Base-by-base conservation (phyloP, 2,888 invertebrate species). In the Brenthis daphne region DNA sequence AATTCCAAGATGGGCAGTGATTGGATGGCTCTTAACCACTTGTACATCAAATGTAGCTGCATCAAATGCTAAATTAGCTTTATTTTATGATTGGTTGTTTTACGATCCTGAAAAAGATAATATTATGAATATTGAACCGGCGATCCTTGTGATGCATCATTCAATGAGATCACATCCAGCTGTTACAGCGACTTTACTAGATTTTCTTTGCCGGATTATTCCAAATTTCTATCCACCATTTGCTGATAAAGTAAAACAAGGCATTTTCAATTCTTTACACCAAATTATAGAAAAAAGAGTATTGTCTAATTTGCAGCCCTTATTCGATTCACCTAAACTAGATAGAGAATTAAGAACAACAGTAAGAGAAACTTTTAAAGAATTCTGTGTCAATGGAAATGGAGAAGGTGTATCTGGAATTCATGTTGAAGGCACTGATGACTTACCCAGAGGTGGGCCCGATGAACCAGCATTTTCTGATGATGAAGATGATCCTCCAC, bases 51-150 rank as follows among this genome's bases (percentile, higher is more conserved):
- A 95, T 82, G 97, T 97, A 50, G 97, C 97, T 57, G 96, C 97
- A 68, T 96, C 97, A 64, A 98, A 98, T 93, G 97, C 98, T 57
- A 98, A 98, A 89, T 89, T 98, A 68, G 97, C 98, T 16, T 92
- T 98, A 60, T 98, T 98, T 87, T 98, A 97, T 86, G 98, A 98
- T 86, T 98, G 98, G 98, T 89, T 98, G 56, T 97, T 98, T 82
- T 98, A 96, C 88, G 98, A 98, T 79, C 95, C 97, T 24, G 97
- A 97, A 77, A 96, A 96, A 83, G 98, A 98, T 87, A 98, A 97
- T 85, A 98, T 98, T 74, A 98, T 98, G 98, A 98, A 98, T 87
- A 98, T 98, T 77, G 98, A 98, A 90, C 98, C 98, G 29, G 98
- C 97, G 13, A 97, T 98, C 79, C 94, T 98, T 75, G 97, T 98